Conservation (phyloP, 2,797 vertebrate species). For the Apogon talboti region DNA sequence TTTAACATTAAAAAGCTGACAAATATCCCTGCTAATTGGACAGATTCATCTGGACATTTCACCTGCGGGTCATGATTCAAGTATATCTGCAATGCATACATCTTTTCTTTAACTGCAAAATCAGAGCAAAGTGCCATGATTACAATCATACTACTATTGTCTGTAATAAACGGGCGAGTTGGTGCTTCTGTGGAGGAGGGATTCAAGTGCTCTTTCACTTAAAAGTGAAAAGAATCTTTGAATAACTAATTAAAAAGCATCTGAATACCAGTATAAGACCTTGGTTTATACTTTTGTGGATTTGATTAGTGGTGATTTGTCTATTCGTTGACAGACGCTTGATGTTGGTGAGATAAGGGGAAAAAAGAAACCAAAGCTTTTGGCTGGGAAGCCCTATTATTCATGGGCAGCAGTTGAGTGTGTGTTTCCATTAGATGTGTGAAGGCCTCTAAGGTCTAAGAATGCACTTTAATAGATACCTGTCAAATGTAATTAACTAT, state of each 20-base stretch:
- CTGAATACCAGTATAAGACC: slow-evolving; percentile 67
- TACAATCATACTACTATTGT: slow-evolving; percentile 81
- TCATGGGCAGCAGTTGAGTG: slow-evolving; percentile 82
- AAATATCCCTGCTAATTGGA: slow-evolving; percentile 11
- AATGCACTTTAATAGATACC: slow-evolving; percentile 93
- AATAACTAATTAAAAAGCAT: slow-evolving; percentile 80
- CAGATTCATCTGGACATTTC: slow-evolving; percentile 56
- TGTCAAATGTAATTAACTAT: slow-evolving; percentile 98
- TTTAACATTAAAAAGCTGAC: slow-evolving; percentile 1
- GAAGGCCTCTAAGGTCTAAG: slow-evolving; percentile 87
- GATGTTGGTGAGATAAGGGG: slow-evolving; percentile 73
- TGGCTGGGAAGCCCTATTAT: slow-evolving; percentile 76
- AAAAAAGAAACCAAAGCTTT: slow-evolving; percentile 63
- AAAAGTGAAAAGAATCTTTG: slow-evolving; percentile 76
- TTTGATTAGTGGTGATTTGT: slow-evolving; percentile 83
- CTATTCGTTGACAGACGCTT: slow-evolving; percentile 76
- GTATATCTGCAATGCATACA: slow-evolving; percentile 43
- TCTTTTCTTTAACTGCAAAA: slow-evolving; percentile 50
- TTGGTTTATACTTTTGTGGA: slow-evolving; percentile 74
- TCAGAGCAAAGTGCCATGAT: slow-evolving; percentile 60
- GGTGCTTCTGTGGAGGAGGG: slow-evolving; percentile 59
- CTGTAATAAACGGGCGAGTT: slow-evolving; percentile 69
- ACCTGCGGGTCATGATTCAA: slow-evolving; percentile 60
- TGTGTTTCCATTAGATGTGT: slow-evolving; percentile 85
- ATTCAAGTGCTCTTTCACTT: slow-evolving; percentile 73